Base-by-base conservation (phyloP, 2,888 invertebrate genomes). In the Leucophora obtusa region DNA sequence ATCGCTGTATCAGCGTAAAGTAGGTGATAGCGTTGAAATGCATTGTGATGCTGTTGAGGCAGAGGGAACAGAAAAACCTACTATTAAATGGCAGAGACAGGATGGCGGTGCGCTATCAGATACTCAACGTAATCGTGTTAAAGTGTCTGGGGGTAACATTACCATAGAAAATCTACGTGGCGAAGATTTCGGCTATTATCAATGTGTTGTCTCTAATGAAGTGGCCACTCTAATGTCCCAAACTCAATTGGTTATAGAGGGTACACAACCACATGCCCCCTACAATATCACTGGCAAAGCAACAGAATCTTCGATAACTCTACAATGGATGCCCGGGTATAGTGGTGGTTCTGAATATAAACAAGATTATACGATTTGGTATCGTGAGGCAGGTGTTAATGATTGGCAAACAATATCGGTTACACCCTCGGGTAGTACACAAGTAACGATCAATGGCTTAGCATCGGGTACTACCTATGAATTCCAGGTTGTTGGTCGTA, bases 181-280 rank as follows among this genome's bases (percentile, higher is more conserved):
- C 58, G 94, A 95, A 82, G 98, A 98, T 92, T 97, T 98, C 90
- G 98, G 98, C 59, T 95, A 95, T 89, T 98, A 98, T 90, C 97
- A 98, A 91, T 98, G 98, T 91, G 95, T 98, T 85, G 97, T 97
- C 24, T 94, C 95, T 82, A 98, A 98, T 90, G 97, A 97, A 92
- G 97, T 98, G 85, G 97, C 98, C 56, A 97, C 97, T n/a, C 95
- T 98, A 89, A 95, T 97, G 74, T 95, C 96, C 18, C 94, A 96
- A 84, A 96, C 97, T 63, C 96, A 96, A 89, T 92, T 97, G 79
- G 96, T 97, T 84, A 95, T 97, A 84, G 96, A 97, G 91, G 97
- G 97, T 82, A 98, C 98, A 15, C 97, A 98, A 87, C 98, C 98
- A 15, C 98, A 98, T 91, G 98, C 98, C 54, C 98, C 98, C 0